These are phyloP conservation scores for Drosophila persimilis DNA, from an alignment of 1,140 invertebrate species.

Conservation along the genomic window DNA sequence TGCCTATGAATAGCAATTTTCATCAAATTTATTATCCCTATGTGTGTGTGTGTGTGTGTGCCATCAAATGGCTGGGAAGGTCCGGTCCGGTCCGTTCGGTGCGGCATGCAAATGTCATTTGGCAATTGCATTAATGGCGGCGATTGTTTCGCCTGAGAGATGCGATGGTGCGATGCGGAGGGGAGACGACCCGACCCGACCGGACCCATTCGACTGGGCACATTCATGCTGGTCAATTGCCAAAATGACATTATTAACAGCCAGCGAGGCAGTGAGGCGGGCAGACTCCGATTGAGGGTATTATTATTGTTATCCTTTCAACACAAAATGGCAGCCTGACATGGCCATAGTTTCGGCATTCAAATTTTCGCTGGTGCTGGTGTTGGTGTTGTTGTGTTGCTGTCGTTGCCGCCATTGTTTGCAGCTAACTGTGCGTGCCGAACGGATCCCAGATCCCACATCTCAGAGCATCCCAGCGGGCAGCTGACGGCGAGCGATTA, in stretches of 20 bases:
- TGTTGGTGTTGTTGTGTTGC: neutral
- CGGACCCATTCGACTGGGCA: constrained; percentile 32
- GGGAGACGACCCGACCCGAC: neutral
- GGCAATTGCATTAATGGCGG: constrained; percentile 74
- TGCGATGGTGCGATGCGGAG: neutral
- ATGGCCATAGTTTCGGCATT: constrained; percentile 59
- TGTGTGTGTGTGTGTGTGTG: constrained; percentile 24
- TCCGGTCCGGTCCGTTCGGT: constrained; percentile 8
- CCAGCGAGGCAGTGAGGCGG: constrained; percentile 62
- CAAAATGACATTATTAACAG: constrained; percentile 69
- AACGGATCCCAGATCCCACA: constrained; percentile 14
- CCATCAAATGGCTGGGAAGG: constrained; percentile 49
- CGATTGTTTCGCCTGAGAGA: constrained; percentile 54
- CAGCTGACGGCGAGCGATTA: constrained; percentile 67
- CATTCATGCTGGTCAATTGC: constrained; percentile 79
- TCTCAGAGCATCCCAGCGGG: constrained; percentile 48
- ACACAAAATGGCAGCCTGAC: constrained; percentile 73
- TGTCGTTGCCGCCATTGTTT: constrained; percentile 59
- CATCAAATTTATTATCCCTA: constrained; percentile 79
- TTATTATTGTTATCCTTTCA: constrained; percentile 79
- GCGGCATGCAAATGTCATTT: constrained; percentile 69
- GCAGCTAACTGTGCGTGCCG: constrained; percentile 69
- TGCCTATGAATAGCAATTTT: constrained; percentile 71
- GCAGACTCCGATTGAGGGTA: constrained; percentile 63
- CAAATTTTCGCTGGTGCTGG: constrained; percentile 47